Base-by-base conservation (phyloP, 2,797 vertebrate genomes). In the Allobates femoralis region DNA sequence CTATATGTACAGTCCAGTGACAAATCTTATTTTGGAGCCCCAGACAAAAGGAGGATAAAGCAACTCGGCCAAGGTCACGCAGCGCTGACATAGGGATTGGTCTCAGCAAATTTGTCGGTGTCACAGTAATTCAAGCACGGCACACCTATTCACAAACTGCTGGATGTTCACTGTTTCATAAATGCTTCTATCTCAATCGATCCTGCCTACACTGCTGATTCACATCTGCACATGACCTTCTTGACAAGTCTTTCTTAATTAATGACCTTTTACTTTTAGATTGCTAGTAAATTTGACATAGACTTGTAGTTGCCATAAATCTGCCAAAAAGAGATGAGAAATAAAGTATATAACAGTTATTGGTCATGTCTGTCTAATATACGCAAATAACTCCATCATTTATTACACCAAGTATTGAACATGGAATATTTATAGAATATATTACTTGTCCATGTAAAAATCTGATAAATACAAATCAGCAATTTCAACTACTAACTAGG, bases 61-160 rank as follows among this genome's bases (percentile, higher is more conserved):
- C 37, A 32, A 58, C 8, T 34, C 37, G 28, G 34, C 19, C 53
- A 58, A 58, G 76, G 76, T 78, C 76, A 78, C 76, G n/a, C n/a
- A 78, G 53, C 14, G 75, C 30, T 78, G 76, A 78, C 53, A 34
- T 58, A 37, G 19, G 53, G 21, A 58, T 78, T 77, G 55, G 53
- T 78, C 76, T 23, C 19, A 58, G 30, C 55, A 56, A 55, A 34
- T 30, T 53, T 55, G 15, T 56, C 3, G 8, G 6, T 19, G 74
- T 76, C 50, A 76, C 32, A 23, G 30, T 78, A 73, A 73, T 73
- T 73, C 23, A 73, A 73, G 69, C 21, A 23, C 53, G 37, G 28
- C 30, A 55, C 50, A 77, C 19, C 16, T 78, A n/a, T 78, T 56
- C 53, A n/a, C 53, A 78, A 58, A 56, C 30, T 78, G 75, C 75